Conservation (phyloP, 2,113 vertebrate genomes). For the Boleophthalmus pectinirostris region DNA sequence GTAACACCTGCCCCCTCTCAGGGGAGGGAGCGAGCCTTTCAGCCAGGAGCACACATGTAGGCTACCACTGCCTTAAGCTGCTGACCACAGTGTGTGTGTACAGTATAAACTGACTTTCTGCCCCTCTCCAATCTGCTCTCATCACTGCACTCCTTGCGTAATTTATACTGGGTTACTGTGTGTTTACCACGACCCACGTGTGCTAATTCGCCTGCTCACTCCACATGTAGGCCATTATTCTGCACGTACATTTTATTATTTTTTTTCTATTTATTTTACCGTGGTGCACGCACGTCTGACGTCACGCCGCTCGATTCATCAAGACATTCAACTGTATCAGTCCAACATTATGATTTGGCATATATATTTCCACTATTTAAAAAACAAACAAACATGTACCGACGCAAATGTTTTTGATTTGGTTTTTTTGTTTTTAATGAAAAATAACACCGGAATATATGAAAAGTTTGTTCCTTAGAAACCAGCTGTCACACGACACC, state of each 20-base stretch:
- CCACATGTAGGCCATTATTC: neutral
- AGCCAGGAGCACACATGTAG: conserved; percentile 77
- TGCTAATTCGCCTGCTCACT: conserved; percentile 12
- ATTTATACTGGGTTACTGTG: conserved; percentile 7
- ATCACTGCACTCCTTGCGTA: conserved; percentile 6
- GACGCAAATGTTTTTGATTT: conserved; percentile 42
- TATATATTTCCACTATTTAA: neutral
- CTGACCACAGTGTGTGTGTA: conserved; percentile 60
- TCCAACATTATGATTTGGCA: neutral
- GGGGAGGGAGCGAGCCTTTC: conserved; percentile 85
- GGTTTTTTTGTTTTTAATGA: conserved; percentile 88
- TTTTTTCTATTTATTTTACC: neutral
- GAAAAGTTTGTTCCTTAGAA: conserved; percentile 95
- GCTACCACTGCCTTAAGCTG: conserved; percentile 73
- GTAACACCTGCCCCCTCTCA: conserved; percentile 99
- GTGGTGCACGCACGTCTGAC: conserved; percentile 15
- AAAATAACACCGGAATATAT: conserved; percentile 92
- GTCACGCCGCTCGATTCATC: conserved; percentile 15
- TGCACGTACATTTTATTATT: neutral
- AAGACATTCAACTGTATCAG: conserved; percentile 15
- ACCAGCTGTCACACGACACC: conserved; percentile 88
- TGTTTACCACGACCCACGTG: conserved; percentile 3
- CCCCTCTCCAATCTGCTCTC: conserved; percentile 23
- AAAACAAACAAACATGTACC: neutral
- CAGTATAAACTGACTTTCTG: neutral